Base-by-base conservation (phyloP, 2,113 vertebrate genomes). In the Chloropsis hardwickii region DNA sequence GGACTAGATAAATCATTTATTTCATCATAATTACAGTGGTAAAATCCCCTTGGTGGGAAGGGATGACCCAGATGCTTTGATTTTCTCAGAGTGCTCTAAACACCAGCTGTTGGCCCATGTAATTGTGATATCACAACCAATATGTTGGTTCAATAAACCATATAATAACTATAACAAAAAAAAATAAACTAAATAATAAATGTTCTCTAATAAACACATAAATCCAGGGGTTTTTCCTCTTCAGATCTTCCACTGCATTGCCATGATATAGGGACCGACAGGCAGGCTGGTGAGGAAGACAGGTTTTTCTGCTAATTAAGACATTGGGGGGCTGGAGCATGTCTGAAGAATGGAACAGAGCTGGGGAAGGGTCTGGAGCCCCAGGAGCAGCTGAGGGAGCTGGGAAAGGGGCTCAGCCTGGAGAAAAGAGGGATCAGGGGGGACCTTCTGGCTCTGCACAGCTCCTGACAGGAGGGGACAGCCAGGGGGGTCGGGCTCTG, bases 331-430 rank as follows among this genome's bases (percentile, higher is more conserved):
- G 48, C 23, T 86, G 48, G 23, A 48, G 10, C 0, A 0, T 6
- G 24, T 23, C 24, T 3, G 9, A 2, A 11, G 56, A 28, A 22
- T 2, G 24, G 33, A 45, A 23, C 0, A 0, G 11, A 44, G 20
- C 9, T 62, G 60, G 19, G 16, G 23, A 29, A 22, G 42, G 40
- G 6, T 1, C 27, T 69, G 4, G 40, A 56, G 61, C 25, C 0
- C 6, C 35, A 47, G 51, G 21, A 53, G 18, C 0, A 0, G 31
- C 22, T 81, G 76, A 56, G 33, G 40, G 42, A 39, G 22, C 27
- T 54, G 20, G 71, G 9, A 29, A 44, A 51, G 28, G 9, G 7
- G 44, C 51, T 78, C 2, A 71, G 44, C 9, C 44, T 81, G 69
- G 51, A 66, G 69, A 3, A 81, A 44, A 81, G 51, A 45, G 4